Conservation (phyloP, 2,888 invertebrate genomes). For the Drosophila quinaria region DNA sequence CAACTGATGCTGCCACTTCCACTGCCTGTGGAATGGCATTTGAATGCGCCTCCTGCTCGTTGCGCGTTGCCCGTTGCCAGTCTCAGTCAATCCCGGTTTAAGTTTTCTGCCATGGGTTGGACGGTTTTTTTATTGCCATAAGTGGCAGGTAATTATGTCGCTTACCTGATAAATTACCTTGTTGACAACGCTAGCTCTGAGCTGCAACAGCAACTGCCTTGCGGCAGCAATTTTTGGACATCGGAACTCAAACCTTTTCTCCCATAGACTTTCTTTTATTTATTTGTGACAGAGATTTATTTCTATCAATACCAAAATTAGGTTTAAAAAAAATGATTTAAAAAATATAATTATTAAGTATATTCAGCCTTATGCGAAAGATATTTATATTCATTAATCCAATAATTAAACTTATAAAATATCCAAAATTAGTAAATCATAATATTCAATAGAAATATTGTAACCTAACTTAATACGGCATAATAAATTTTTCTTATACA, state of each 20-base stretch:
- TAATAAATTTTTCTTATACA: no score
- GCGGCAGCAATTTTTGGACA: constrained; percentile 49
- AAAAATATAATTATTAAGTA: no score
- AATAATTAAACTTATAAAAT: no score
- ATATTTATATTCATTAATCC: no score
- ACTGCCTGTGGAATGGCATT: constrained; percentile 59
- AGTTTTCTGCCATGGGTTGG: constrained; percentile 42
- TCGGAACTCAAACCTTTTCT: constrained; percentile 31
- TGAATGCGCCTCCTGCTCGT: constrained; percentile 61
- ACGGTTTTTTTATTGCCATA: constrained; percentile 82
- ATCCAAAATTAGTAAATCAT: no score
- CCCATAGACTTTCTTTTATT: constrained; percentile 28
- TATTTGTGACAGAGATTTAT: neutral
- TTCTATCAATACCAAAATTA: neutral
- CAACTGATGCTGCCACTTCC: constrained; percentile 31
- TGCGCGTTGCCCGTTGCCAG: neutral
- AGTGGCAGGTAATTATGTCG: constrained; percentile 84
- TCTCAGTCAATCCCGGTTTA: constrained; percentile 26
- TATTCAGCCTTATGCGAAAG: no score
- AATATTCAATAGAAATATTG: no score
- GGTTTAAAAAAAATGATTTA: neutral
- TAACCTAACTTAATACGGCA: no score
- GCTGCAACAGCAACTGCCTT: neutral
- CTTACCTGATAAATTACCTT: constrained; percentile 83
- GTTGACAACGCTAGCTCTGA: constrained; percentile 74